These are phyloP conservation scores for Eucidaris tribuloides DNA, from an alignment of 35 echinoderm and acorn worm species.

Conservation along the genomic window DNA sequence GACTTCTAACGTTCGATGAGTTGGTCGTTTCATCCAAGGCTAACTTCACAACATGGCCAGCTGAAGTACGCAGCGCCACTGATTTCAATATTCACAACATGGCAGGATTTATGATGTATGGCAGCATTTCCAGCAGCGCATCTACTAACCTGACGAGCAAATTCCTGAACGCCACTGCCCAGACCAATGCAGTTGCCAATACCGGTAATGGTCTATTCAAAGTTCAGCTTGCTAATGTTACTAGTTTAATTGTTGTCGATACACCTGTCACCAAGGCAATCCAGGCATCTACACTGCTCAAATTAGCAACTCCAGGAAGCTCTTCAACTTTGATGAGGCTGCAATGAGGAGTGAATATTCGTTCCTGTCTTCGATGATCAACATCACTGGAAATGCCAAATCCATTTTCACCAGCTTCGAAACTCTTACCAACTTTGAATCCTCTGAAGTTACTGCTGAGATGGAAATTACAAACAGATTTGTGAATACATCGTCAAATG, in stretches of 20 bases:
- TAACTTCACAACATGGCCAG: conserved; percentile 22
- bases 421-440: not conserved
- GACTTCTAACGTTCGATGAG: conserved; percentile 42
- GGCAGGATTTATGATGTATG: conserved; percentile 42
- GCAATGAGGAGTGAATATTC: not conserved
- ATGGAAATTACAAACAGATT: not conserved
- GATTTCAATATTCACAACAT: conserved; percentile 43
- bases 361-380: conserved; percentile 16
- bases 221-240: not conserved
- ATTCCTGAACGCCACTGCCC: conserved; percentile 22
- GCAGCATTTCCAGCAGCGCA: conserved; percentile 16
- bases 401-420: conserved; percentile 1
- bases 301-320: not conserved
- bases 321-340: not conserved
- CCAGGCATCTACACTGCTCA: conserved; percentile 1
- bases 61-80: not conserved
- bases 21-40: conserved; percentile 30
- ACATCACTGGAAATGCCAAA: not conserved
- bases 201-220: conserved; percentile 38
- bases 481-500: not conserved
- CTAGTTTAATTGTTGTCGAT: not conserved
- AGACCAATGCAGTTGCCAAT: conserved; percentile 5
- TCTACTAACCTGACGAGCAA: conserved; percentile 22
- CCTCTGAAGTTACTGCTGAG: not conserved
- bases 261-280: not conserved